Evolutionary conservation across 2,113 vertebrate species (phyloP).

Genomic region (Indri indri): DNA sequence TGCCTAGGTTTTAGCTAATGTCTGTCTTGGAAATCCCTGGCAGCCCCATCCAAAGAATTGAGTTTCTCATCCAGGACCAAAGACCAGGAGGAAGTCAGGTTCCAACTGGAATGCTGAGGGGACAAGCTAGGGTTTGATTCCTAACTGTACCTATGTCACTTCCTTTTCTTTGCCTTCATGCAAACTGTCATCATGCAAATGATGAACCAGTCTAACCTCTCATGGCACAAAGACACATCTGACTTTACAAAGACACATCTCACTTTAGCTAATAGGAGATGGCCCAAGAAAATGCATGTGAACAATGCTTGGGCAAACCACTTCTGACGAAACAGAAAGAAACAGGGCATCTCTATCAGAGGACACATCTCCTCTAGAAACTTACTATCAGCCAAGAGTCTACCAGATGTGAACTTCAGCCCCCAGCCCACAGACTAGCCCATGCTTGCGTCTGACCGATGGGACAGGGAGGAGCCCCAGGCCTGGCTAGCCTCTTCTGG

Average conservation of each 20-base stretch:
- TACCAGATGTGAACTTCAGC: background rate
- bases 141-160: background rate
- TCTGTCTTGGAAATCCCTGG: background rate
- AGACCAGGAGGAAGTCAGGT: background rate
- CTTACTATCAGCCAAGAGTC: background rate
- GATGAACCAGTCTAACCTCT: background rate
- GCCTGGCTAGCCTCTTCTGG: background rate
- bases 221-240: background rate
- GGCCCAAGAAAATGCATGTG: background rate
- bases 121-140: background rate
- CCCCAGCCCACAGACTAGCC: background rate
- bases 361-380: background rate
- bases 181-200: background rate
- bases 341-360: background rate
- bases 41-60: background rate
- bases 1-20: conserved; percentile 59
- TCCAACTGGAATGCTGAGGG: background rate
- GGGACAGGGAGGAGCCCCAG: background rate
- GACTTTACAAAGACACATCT: background rate
- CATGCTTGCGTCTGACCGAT: background rate
- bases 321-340: background rate
- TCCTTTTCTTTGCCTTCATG: background rate
- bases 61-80: background rate
- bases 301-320: background rate
- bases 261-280: background rate